These are phyloP conservation scores for Pteropus alecto DNA, from an alignment of 2,113 vertebrate genomes.

Conservation along the genomic window DNA sequence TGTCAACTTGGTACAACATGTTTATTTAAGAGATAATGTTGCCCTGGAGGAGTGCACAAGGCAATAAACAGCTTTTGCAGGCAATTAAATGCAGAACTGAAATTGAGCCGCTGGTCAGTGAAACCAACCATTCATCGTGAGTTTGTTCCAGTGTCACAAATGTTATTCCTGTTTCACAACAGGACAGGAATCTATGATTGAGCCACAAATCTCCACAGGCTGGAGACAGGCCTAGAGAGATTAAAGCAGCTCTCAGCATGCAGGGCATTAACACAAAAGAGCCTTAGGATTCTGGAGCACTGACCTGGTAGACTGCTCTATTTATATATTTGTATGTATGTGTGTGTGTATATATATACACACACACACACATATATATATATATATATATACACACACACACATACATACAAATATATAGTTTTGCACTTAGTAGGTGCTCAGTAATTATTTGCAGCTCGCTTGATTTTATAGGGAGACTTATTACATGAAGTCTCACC, in stretches of 20 bases:
- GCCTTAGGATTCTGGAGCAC: neutral
- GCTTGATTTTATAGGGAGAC: neutral
- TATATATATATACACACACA: too few relatives aligned
- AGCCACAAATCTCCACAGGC: conserved; percentile 66
- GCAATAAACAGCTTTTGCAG: conserved; percentile 78
- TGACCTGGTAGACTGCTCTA: neutral
- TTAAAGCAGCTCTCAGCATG: neutral
- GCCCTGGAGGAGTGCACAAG: conserved; percentile 71
- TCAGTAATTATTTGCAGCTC: neutral
- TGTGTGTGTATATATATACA: too few relatives aligned
- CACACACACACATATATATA: too few relatives aligned
- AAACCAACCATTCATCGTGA: conserved; percentile 70
- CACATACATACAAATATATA: too few relatives aligned
- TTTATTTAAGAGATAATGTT: conserved; percentile 80
- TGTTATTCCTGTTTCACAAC: conserved; percentile 76
- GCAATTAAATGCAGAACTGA: conserved; percentile 76
- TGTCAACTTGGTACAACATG: conserved; percentile 76
- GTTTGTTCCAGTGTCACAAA: conserved; percentile 75
- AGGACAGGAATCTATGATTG: conserved; percentile 69
- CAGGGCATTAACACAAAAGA: neutral
- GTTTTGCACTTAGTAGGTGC: neutral
- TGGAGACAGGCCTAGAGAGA: neutral
- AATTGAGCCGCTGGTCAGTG: conserved; percentile 68
- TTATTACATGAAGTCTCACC: neutral
- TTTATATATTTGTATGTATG: too few relatives aligned